Percentiles rank a stretch among this genome's conserved stretches.
Evolutionary conservation across 2,113 vertebrate genomes (phyloP).

Genomic region (Rhinolophus sinicus): DNA sequence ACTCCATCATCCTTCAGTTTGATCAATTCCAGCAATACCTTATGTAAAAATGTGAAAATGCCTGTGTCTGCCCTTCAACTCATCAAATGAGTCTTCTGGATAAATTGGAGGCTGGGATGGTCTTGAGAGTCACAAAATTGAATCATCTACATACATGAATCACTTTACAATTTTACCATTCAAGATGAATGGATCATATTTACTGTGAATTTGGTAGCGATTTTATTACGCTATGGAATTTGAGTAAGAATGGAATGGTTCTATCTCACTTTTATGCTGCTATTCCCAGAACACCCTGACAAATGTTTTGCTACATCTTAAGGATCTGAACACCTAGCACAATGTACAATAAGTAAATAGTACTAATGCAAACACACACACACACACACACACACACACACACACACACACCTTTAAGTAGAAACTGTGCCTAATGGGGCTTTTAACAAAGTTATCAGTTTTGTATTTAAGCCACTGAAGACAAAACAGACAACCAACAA

Average conservation of each 20-base stretch:
- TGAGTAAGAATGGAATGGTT: not conserved
- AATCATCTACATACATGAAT: not conserved
- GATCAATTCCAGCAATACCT: constrained; percentile 44
- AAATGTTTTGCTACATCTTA: not conserved
- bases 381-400: not conserved
- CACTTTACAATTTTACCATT: not conserved
- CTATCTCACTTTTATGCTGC: not conserved
- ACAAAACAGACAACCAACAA: constrained; percentile 51
- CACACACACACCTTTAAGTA: not conserved
- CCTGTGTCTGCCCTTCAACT: not conserved
- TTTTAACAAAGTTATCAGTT: constrained; percentile 67
- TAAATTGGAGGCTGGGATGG: not conserved
- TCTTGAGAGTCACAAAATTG: not conserved
- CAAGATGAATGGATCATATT: not conserved
- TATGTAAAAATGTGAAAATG: constrained; percentile 48
- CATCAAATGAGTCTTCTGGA: not conserved
- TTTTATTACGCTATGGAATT: not conserved
- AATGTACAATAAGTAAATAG: not conserved
- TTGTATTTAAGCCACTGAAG: constrained; percentile 47
- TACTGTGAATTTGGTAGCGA: not conserved
- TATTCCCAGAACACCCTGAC: not conserved
- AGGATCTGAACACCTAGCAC: not conserved
- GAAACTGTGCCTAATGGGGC: not conserved
- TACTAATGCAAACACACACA: not conserved
- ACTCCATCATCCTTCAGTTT: constrained; percentile 27